Evolutionary conservation across 2,888 invertebrate genomes (phyloP).

Genomic region (Linnaemya tessellans): DNA sequence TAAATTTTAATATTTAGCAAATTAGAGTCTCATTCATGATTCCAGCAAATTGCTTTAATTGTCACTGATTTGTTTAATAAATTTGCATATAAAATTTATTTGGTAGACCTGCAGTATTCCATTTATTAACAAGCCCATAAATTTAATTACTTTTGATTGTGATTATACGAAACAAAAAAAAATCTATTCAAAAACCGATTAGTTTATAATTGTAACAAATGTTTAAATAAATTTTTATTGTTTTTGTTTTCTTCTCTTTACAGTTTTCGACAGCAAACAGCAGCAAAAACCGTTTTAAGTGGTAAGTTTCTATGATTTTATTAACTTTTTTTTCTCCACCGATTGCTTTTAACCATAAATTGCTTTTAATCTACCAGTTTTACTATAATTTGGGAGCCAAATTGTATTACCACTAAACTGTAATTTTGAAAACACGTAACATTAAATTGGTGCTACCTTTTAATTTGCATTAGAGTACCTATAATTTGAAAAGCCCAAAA

Average conservation of each 20-base stretch:
- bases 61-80: neutral
- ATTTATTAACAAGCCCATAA: slow-evolving; percentile 1
- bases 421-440: slow-evolving; percentile 43
- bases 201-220: slow-evolving; percentile 7
- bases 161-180: too few species aligned
- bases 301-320: slow-evolving; percentile 50
- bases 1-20: neutral
- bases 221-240: neutral
- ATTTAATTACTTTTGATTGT: neutral
- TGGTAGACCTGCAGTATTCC: neutral
- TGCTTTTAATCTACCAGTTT: slow-evolving; percentile 30
- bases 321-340: neutral
- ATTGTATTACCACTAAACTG: slow-evolving; percentile 31
- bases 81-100: neutral
- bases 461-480: slow-evolving; percentile 45
- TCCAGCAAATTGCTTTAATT: neutral
- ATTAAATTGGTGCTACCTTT: slow-evolving; percentile 36
- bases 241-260: slow-evolving; percentile 48
- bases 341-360: slow-evolving; percentile 21
- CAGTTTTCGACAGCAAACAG: slow-evolving; percentile 40
- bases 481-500: slow-evolving; percentile 42
- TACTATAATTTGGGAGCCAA: slow-evolving; percentile 44
- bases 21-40: neutral
- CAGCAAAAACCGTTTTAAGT: slow-evolving; percentile 32
- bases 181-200: slow-evolving; percentile 4